Conservation (phyloP, 2,888 invertebrate genomes). For the Gymnosoma rotundatum region DNA sequence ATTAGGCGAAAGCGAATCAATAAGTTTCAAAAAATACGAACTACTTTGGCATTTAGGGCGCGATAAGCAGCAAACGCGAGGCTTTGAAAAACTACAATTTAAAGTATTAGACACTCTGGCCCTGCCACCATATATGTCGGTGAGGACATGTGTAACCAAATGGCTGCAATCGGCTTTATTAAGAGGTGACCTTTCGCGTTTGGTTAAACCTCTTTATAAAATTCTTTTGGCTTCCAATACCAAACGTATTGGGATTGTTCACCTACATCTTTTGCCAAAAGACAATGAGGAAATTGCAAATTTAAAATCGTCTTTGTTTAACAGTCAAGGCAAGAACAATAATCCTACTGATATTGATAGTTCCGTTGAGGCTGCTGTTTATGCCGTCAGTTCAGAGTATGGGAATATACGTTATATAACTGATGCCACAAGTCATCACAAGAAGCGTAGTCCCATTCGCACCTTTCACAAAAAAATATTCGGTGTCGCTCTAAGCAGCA, state of each 20-base stretch:
- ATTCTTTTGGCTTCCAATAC: constrained; percentile 91
- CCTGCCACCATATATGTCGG: constrained; percentile 80
- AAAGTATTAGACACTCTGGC: constrained; percentile 84
- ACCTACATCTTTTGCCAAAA: constrained; percentile 85
- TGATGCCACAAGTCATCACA: constrained; percentile 75
- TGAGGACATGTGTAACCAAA: constrained; percentile 85
- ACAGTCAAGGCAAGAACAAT: constrained; percentile 53
- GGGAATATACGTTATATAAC: constrained; percentile 86
- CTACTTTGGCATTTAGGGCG: constrained; percentile 90
- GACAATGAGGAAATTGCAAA: constrained; percentile 79
- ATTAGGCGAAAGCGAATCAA: constrained; percentile 80
- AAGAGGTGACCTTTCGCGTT: constrained; percentile 89
- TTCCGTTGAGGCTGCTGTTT: constrained; percentile 85
- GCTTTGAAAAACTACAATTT: constrained; percentile 86
- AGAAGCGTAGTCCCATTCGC: constrained; percentile 81
- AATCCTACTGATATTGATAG: constrained; percentile 77
- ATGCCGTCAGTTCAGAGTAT: constrained; percentile 91
- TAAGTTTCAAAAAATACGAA: constrained; percentile 82
- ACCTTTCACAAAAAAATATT: constrained; percentile 82
- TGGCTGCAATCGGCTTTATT: constrained; percentile 90
- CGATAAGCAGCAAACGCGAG: constrained; percentile 84
- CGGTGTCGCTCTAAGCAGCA: constrained; percentile 81
- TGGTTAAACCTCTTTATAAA: constrained; percentile 89
- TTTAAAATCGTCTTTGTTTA: constrained; percentile 74
- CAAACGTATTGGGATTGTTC: constrained; percentile 90